Conservation (phyloP, 2,797 vertebrate genomes). For the Tragelaphus oryx region DNA sequence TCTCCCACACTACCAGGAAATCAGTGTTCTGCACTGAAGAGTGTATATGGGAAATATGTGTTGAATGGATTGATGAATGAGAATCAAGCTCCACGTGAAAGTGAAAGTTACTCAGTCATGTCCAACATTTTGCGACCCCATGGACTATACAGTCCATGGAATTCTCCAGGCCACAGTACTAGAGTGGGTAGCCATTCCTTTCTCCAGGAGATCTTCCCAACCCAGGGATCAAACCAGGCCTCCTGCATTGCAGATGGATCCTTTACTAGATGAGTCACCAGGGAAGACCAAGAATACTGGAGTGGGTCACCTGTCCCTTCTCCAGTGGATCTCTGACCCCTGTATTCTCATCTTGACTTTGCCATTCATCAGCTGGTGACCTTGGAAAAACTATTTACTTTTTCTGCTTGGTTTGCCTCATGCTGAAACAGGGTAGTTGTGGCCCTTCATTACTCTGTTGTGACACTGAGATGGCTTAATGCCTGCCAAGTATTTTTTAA, state of each 20-base stretch:
- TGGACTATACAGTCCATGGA: not conserved
- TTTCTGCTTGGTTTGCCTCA: not conserved
- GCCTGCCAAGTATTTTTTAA: not conserved
- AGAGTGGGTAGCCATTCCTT: not conserved
- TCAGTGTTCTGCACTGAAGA: not conserved
- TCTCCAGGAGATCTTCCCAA: not conserved
- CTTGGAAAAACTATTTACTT: not conserved
- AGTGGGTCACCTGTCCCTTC: not conserved
- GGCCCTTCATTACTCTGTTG: not conserved
- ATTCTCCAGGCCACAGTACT: not conserved
- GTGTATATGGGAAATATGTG: not conserved
- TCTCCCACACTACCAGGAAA: not conserved
- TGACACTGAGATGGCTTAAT: not conserved
- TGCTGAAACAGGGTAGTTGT: not conserved
- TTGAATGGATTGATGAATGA: not conserved
- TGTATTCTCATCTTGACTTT: not conserved
- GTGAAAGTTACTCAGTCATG: accelerated
- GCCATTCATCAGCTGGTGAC: not conserved
- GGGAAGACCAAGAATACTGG: not conserved
- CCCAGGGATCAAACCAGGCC: not conserved
- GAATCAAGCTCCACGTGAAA: not conserved
- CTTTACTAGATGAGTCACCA: not conserved
- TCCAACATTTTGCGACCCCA: not conserved
- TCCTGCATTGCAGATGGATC: not conserved
- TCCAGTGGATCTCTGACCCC: not conserved